Evolutionary conservation across 23 tunicate species (phyloP), one percentile per base, ranked within the genome.

Genomic region (Phallusia fumigata): DNA sequence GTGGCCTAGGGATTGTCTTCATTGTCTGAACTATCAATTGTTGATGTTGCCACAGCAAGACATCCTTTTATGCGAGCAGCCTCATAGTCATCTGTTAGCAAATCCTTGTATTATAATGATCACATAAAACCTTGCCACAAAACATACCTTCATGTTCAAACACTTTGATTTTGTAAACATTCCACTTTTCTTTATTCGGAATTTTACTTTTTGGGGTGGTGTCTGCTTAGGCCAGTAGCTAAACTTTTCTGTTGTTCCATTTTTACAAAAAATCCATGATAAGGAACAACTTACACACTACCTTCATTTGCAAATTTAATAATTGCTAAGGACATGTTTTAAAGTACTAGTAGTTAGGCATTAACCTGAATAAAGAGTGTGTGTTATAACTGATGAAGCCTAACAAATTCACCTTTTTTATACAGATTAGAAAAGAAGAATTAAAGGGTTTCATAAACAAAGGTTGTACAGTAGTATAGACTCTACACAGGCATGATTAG

Each of bases 401-500:
- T 58, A 3, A 58, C 69, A 58, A 58, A 58, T 8, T 58, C 16
- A 13, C 69, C 69, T 58, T 58, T 11, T 24, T 58, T 58, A 21
- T 16, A 58, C 16, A 13, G 16, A 58, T 58, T 58, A n/a, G n/a
- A n/a, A 58, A 58, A 58, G 69, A 21, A 6, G 69, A 58, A 58
- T 58, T 58, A 22, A 58, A 58, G 8, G 69, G 69, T 58, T 58
- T 16, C 26, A 58, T 58, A 13, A 58, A 58, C 28, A 24, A 58
- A 24, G 69, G 69, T 58, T 58, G 69, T 24, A 58, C 26, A 58
- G 2, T 58, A 58, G 15, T 21, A 58, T 58, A 24, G 15, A 58
- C 69, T 58, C 26, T 58, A 58, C 69, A 58, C 69, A 58, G 28
- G 69, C 69, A 58, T 58, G 69, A 58, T 58, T 58, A 6, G 16